A percentile compares a stretch with the other conserved stretches of the same genome.
Conservation (phyloP, 2,797 vertebrate species). For the Sebastes hubbsi region DNA sequence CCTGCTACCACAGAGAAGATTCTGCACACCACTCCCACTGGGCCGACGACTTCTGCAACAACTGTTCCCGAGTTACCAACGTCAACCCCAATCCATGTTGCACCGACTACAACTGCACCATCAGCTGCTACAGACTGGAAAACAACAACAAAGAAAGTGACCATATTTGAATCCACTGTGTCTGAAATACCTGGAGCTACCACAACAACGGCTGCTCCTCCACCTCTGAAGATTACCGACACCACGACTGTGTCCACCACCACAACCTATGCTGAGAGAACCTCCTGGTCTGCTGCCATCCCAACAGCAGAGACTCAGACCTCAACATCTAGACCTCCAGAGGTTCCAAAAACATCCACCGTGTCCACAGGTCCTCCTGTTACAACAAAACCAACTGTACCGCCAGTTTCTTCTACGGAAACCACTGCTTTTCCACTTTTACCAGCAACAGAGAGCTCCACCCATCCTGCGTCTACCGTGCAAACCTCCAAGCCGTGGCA, state of each 20-base stretch:
- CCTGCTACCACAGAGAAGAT: constrained; percentile 57
- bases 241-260: constrained; percentile 45
- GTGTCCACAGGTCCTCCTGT: constrained; percentile 19
- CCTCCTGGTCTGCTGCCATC: constrained; percentile 55
- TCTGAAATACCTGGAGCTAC: constrained; percentile 38
- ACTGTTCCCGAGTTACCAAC: constrained; percentile 32
- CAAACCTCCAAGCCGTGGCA: constrained; percentile 56
- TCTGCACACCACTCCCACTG: constrained; percentile 21
- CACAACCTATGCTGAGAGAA: constrained; percentile 52
- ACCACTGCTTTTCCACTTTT: constrained; percentile 50
- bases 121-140: constrained; percentile 34
- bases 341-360: constrained; percentile 37
- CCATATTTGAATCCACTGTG: constrained; percentile 45
- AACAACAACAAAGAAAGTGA: constrained; percentile 64
- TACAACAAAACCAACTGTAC: constrained; percentile 43
- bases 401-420: constrained; percentile 25
- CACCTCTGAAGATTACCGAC: constrained; percentile 53
- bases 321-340: constrained; percentile 37
- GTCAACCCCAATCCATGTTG: constrained; percentile 15
- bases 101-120: constrained; percentile 29
- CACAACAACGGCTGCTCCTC: constrained; percentile 43
- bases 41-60: constrained; percentile 45
- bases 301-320: constrained; percentile 49
- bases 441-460: constrained; percentile 19
- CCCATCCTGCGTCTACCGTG: constrained; percentile 12